Base-by-base conservation (phyloP, 64 coral and sea anemone species). In the Actinia equina region DNA sequence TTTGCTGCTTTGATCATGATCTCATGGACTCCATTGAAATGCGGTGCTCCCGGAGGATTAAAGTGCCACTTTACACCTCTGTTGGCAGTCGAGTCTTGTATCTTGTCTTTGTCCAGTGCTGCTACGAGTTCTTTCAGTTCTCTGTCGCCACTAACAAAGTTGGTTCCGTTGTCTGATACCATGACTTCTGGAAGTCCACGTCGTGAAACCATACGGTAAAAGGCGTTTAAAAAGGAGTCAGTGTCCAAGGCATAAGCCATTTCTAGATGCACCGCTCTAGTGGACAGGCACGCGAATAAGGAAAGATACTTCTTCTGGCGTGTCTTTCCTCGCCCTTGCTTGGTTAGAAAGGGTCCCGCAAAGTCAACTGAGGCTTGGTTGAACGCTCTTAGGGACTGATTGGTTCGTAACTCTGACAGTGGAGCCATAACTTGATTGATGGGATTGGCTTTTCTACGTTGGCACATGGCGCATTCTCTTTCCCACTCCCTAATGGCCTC, bases 401-500 rank as follows among this genome's bases (percentile, higher is more conserved):
- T 41, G 3, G 79, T 69, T 44, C 67, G 61, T 13, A 44, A 6
- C 82, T 93, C 67, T 54, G 86, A 62, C 26, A 93, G 55, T 69
- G 86, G 87, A 37, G 80, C 87, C 91, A 88, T 93, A 53, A 94
- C 79, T 19, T 94, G 92, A 30, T 49, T 55, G 77, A 84, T 84
- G 17, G 82, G 82, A 30, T 93, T 89, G 46, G 65, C 71, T 37
- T n/a, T 83, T 86, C 69, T 45, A 26, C 59, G 44, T 27, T 86
- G 54, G 56, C 91, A 93, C 30, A 17, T 30, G 43, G 22, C 51
- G 60, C 91, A 89, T 52, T 86, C 61, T 20, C 45, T 84, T 64
- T 89, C 91, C 86, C 93, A 95, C 3, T 91, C 86, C 61, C 49
- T 78, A 1, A 95, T 91, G 20, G 43, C 89, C 27, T 91, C 89